These are phyloP conservation scores for Choloepus didactylus DNA, from an alignment of 2,797 vertebrate species.

Conservation along the genomic window DNA sequence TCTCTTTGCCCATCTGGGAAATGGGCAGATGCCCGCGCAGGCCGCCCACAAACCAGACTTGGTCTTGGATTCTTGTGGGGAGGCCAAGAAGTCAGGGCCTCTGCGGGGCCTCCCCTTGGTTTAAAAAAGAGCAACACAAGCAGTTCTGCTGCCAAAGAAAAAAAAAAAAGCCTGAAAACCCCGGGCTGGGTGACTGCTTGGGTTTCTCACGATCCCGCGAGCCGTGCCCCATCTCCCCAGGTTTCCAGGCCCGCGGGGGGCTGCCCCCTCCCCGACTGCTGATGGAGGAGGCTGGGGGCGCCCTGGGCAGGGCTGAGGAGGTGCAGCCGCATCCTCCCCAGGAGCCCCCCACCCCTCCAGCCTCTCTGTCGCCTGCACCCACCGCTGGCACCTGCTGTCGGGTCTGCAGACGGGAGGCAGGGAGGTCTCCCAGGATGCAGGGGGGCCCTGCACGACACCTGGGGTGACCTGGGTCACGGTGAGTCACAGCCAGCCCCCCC, in stretches of 20 bases:
- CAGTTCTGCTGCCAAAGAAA: neutral
- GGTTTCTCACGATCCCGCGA: neutral
- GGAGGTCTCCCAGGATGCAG: neutral
- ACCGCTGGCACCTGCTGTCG: neutral
- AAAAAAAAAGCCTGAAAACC: neutral
- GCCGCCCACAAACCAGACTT: neutral
- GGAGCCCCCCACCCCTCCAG: neutral
- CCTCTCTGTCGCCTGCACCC: neutral
- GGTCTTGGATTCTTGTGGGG: neutral
- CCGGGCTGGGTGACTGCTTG: neutral
- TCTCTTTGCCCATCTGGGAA: neutral
- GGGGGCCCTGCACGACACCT: neutral
- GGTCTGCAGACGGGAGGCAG: neutral
- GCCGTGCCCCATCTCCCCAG: neutral
- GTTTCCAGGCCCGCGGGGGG: neutral
- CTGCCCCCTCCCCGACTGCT: neutral
- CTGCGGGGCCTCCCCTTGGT: neutral
- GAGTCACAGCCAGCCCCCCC: neutral
- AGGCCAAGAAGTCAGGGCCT: neutral
- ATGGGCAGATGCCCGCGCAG: neutral
- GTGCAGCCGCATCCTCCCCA: too few relatives aligned
- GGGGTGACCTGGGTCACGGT: neutral
- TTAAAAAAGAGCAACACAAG: neutral
- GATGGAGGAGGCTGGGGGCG: neutral
- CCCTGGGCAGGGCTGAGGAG: neutral